A percentile compares a stretch with the other conserved stretches of the same genome.
These are phyloP conservation scores for Hydractinia symbiolongicarpus DNA, from an alignment of 30 jellyfish, hydroid and myxozoan species.

Conservation along the genomic window DNA sequence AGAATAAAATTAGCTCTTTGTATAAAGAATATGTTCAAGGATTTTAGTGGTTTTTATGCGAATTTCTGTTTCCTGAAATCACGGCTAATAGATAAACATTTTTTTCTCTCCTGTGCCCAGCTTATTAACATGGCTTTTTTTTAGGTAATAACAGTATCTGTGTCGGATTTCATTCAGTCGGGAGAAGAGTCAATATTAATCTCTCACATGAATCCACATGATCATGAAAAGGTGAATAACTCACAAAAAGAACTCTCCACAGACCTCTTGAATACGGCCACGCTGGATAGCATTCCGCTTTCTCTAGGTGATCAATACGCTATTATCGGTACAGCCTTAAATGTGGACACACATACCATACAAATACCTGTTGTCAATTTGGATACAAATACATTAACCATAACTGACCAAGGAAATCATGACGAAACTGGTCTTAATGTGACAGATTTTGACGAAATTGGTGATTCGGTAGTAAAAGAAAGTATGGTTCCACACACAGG, in stretches of 20 bases:
- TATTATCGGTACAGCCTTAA: slow-evolving; percentile 22
- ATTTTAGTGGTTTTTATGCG: no score
- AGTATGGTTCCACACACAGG: neutral
- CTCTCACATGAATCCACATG: slow-evolving; percentile 13
- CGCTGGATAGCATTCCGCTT: slow-evolving; percentile 13
- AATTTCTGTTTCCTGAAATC: neutral
- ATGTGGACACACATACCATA: slow-evolving; percentile 31
- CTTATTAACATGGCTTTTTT: neutral
- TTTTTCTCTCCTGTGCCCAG: neutral
- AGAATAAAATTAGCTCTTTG: no score
- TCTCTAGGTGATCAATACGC: slow-evolving; percentile 23
- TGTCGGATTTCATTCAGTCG: slow-evolving; percentile 16
- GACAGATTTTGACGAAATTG: neutral
- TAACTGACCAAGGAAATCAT: neutral
- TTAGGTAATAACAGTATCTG: slow-evolving; percentile 30
- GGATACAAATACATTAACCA: neutral
- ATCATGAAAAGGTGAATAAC: neutral
- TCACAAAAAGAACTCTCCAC: slow-evolving; percentile 2
- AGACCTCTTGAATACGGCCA: neutral
- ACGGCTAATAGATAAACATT: neutral
- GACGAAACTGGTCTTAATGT: no score
- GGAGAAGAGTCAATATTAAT: slow-evolving; percentile 15
- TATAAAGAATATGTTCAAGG: no score
- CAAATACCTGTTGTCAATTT: slow-evolving; percentile 19
- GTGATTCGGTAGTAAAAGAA: neutral